Evolutionary conservation across 2,797 vertebrate genomes (phyloP), one percentile per base, ranked within the genome.

Genomic region (Sebastolobus alascanus): DNA sequence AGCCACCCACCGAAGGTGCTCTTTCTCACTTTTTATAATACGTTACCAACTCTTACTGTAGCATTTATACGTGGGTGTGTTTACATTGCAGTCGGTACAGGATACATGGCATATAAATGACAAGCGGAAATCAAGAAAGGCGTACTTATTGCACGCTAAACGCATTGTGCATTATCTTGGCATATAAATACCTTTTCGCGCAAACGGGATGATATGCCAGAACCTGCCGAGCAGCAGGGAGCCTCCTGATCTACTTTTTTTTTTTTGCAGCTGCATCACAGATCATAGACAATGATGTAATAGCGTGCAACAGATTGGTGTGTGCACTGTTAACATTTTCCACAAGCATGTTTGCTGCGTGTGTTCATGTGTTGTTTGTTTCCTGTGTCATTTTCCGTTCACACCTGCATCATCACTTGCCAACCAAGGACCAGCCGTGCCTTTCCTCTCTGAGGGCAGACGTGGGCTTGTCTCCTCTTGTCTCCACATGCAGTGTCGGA

Each of bases 381-480:
- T 77, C 54, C 70, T 31, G 55, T 80, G 67, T 76, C 46, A 5
- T 69, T 84, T 69, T 63, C 71, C 33, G 16, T 77, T 71, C 76
- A 69, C 61, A 71, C 75, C 6, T 43, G 37, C 35, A n/a, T 27
- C 72, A 61, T 85, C 54, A 25, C 76, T 81, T 75, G 68, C 55
- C 5, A 38, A 27, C 68, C 11, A 5, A 66, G 52, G 73, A 11
- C 61, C n/a, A 60, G 63, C 61, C 59, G 31, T 60, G 70, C 37
- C 56, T 65, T 29, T 65, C 79, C 25, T 84, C 61, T 77, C 76
- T 38, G 59, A 78, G 81, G 87, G 35, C 56, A 52, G 43, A 87
- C 63, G 75, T 50, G 70, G 70, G 52, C 84, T 80, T 87, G 87
- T 89, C 84, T 84, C 74, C 78, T 83, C 83, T 90, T 80, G 87